phyloP scores from a whole-genome alignment of 2,113 vertebrate genomes.

The Channa argus region DNA sequence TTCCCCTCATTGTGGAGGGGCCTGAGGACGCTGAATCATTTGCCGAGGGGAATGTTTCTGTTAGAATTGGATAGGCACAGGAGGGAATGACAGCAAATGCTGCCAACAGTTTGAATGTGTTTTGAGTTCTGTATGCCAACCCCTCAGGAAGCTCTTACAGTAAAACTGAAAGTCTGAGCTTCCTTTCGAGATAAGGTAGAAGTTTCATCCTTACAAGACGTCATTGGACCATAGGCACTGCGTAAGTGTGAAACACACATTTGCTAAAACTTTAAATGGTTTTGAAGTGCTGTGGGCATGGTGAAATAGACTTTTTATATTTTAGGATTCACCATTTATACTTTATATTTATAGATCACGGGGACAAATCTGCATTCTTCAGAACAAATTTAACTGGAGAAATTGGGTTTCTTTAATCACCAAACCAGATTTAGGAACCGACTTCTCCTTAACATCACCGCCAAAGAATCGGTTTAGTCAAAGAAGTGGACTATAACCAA shows the following conservation, averaged over 20 bases:
- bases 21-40: background rate
- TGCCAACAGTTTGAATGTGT: background rate
- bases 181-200: background rate
- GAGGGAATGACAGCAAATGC: background rate
- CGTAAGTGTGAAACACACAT: slow-evolving; percentile 28
- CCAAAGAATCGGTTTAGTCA: no score
- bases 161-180: background rate
- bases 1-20: background rate
- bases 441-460: no score
- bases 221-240: background rate
- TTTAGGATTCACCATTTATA: no score
- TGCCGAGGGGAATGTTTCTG: background rate
- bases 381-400: no score
- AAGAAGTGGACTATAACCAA: no score
- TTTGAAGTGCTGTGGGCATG: no score
- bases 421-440: no score
- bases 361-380: no score
- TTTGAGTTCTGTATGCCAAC: background rate
- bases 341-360: no score
- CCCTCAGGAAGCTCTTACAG: background rate
- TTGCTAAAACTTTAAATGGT: no score
- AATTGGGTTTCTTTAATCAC: no score
- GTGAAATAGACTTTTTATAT: no score
- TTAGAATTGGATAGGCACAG: slow-evolving; percentile 1
- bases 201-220: background rate